Conservation (phyloP, 1,140 invertebrate species). For the Hirudo medicinalis region DNA sequence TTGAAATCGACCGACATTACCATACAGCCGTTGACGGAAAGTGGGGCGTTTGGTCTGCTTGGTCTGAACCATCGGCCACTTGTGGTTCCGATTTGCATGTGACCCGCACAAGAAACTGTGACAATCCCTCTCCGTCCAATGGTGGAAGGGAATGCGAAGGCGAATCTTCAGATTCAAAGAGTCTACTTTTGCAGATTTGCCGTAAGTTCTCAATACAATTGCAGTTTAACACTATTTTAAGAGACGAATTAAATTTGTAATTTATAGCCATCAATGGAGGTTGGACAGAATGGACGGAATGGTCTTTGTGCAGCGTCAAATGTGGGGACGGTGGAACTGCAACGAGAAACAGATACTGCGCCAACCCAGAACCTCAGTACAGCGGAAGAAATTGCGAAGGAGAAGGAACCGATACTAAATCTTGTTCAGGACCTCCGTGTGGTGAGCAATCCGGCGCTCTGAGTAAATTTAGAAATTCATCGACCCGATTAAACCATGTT, state of each 20-base stretch:
- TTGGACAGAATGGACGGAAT: slow-evolving; percentile 24
- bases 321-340: slow-evolving; percentile 43
- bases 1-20: slow-evolving; percentile 23
- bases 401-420: background rate
- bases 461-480: no score
- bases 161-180: background rate
- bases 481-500: no score
- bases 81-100: slow-evolving; percentile 51
- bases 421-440: no score
- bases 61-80: slow-evolving; percentile 51
- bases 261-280: slow-evolving; percentile 21
- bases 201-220: background rate
- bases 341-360: slow-evolving; percentile 35
- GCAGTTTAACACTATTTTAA: no score
- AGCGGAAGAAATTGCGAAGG: slow-evolving; percentile 34
- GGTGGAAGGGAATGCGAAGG: slow-evolving; percentile 29
- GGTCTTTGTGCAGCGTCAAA: slow-evolving; percentile 32
- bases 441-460: no score
- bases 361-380: slow-evolving; percentile 37
- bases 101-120: slow-evolving; percentile 48
- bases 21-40: slow-evolving; percentile 45
- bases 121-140: slow-evolving; percentile 38
- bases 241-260: no score
- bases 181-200: slow-evolving; percentile 7
- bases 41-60: slow-evolving; percentile 53